Base-by-base conservation (phyloP, 2,797 vertebrate species). In the Protosalanx chinensis region DNA sequence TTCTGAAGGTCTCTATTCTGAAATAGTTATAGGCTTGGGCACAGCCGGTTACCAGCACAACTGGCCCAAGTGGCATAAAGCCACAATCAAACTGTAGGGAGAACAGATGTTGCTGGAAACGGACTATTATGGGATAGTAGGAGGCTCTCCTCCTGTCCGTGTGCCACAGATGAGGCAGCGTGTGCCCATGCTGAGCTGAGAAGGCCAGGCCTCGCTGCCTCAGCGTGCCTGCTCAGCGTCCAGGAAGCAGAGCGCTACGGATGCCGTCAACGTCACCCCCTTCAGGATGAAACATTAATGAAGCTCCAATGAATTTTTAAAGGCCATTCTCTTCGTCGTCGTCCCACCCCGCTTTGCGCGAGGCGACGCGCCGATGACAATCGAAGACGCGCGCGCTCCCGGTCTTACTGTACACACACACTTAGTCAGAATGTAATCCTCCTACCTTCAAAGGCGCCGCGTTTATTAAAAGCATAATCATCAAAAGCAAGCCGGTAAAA, bases 221-320 rank as follows among this genome's bases (percentile, higher is more conserved):
- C 2, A 20, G 64, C 69, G 2, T 0, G 3, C 79, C 79, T n/a
- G 64, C 75, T 72, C 75, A n/a, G n/a, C 74, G 78, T 84, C 79
- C 73, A 63, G 35, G 16, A 46, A 66, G 67, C 59, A 0, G 13
- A 81, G 78, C 77, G 74, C 83, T 78, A 79, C 60, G 6, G 60
- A 72, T 86, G 85, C 83, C 82, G 75, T 71, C 76, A 64, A 72
- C 76, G 67, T 81, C 33, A 73, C 80, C 77, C 79, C 76, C n/a
- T 80, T 78, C 4, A 6, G 30, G 74, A 41, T 88, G 79, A 83
- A 89, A 85, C 81, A 86, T 89, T 86, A 81, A 88, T 82, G 72
- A 74, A 74, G 78, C 66, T 3, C 5, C 73, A 85, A 87, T 90
- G 67, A 58, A 86, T 86, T 85, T 69, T 88, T 86, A 84, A 86